Percentiles rank a stretch among this genome's conserved stretches.
These are phyloP conservation scores for Hoplostethus mediterraneus DNA, from an alignment of 2,797 vertebrate genomes.

Conservation along the genomic window DNA sequence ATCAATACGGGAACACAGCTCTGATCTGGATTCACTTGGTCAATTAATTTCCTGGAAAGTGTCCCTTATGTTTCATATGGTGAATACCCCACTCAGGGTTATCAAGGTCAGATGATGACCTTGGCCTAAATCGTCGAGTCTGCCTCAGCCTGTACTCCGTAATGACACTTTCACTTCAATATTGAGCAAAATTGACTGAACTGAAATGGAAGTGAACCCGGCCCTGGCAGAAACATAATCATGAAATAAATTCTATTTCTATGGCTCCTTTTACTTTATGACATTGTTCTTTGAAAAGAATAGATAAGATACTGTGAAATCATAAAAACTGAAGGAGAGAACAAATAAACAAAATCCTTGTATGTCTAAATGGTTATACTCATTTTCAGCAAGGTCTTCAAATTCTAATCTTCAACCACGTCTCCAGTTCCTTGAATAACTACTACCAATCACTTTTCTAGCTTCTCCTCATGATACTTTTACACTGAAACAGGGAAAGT, in stretches of 20 bases:
- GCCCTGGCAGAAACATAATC: conserved; percentile 54
- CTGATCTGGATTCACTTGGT: no score
- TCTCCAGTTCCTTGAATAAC: conserved; percentile 9
- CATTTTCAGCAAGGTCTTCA: conserved; percentile 21
- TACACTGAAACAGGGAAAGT: no score
- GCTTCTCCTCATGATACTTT: not conserved
- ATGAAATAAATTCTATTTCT: conserved; percentile 61
- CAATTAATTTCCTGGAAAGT: not conserved
- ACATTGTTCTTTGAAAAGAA: conserved; percentile 49
- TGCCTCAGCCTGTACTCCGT: conserved; percentile 19
- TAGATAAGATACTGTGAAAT: conserved; percentile 33
- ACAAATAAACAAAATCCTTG: conserved; percentile 33
- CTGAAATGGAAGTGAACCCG: conserved; percentile 50
- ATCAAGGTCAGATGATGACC: conserved; percentile 35
- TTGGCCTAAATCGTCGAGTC: conserved; percentile 18
- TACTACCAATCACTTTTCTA: conserved; percentile 35
- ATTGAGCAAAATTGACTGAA: conserved; percentile 60
- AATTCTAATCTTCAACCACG: conserved; percentile 22
- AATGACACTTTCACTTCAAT: conserved; percentile 49
- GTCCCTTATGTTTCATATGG: not conserved
- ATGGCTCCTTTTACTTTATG: conserved; percentile 54
- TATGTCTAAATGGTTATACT: conserved; percentile 11
- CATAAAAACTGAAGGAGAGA: conserved; percentile 12
- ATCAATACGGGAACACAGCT: no score
- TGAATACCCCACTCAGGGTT: not conserved